phyloP scores from a whole-genome alignment of 2,113 vertebrate species.

The Nematolebias whitei region DNA sequence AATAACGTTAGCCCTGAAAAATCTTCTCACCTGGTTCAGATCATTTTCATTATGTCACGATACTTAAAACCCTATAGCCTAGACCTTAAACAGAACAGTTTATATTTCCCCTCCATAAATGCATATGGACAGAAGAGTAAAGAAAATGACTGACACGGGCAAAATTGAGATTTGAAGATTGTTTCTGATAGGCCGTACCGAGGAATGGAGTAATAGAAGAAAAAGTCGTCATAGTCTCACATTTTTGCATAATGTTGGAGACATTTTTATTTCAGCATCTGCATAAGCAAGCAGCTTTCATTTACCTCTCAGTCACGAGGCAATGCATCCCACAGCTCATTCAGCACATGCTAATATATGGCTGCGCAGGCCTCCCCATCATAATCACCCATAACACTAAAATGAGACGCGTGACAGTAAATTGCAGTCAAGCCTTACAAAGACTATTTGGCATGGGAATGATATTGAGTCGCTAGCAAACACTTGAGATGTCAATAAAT shows the following conservation, averaged over 20 bases:
- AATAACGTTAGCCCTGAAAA: no score
- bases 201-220: constrained; percentile 40
- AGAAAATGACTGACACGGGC: constrained; percentile 40
- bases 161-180: constrained; percentile 22
- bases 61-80: no score
- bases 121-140: constrained; percentile 31
- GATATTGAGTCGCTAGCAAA: constrained; percentile 72
- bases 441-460: constrained; percentile 72
- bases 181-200: constrained; percentile 45
- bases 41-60: no score
- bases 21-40: no score
- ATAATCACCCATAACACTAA: constrained; percentile 80
- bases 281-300: constrained; percentile 72
- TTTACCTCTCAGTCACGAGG: constrained; percentile 71
- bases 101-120: no score
- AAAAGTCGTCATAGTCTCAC: constrained; percentile 45
- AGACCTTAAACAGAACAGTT: no score
- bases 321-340: constrained; percentile 72
- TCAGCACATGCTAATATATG: constrained; percentile 75
- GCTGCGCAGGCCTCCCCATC: constrained; percentile 67
- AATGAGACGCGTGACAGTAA: constrained; percentile 76
- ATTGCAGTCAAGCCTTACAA: constrained; percentile 74
- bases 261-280: constrained; percentile 65
- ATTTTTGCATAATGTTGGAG: constrained; percentile 47
- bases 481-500: constrained; percentile 77